phyloP scores from a whole-genome alignment of 2,113 vertebrate genomes.

The Ailurus styani region DNA sequence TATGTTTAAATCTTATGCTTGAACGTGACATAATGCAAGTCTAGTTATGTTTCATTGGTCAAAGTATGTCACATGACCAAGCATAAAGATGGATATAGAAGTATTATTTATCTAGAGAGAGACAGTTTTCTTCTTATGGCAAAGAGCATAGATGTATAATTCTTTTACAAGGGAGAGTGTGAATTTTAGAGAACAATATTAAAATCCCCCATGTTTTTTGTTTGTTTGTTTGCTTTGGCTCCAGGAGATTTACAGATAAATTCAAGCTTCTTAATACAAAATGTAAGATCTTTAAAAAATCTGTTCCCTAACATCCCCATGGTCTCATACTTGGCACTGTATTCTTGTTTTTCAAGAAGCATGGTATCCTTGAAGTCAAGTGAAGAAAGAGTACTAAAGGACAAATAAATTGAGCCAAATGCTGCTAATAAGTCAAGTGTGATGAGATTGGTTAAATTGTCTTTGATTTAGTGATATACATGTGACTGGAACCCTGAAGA shows the following conservation, averaged over 20 bases:
- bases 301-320: background rate
- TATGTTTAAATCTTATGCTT: background rate
- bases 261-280: background rate
- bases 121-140: background rate
- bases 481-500: background rate
- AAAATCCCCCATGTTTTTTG: background rate
- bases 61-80: background rate
- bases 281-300: background rate
- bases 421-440: background rate
- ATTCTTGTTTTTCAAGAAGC: background rate
- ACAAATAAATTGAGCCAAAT: background rate
- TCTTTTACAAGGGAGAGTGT: background rate
- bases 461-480: background rate
- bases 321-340: background rate
- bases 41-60: background rate
- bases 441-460: background rate
- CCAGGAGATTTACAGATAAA: too few relatives aligned
- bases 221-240: background rate
- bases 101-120: background rate
- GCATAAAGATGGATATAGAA: background rate
- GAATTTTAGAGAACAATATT: background rate
- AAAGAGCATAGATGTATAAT: background rate
- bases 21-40: background rate
- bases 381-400: background rate
- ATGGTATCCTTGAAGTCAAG: background rate